Conservation (phyloP, 2,113 vertebrate genomes). For the Nettapus auritus region DNA sequence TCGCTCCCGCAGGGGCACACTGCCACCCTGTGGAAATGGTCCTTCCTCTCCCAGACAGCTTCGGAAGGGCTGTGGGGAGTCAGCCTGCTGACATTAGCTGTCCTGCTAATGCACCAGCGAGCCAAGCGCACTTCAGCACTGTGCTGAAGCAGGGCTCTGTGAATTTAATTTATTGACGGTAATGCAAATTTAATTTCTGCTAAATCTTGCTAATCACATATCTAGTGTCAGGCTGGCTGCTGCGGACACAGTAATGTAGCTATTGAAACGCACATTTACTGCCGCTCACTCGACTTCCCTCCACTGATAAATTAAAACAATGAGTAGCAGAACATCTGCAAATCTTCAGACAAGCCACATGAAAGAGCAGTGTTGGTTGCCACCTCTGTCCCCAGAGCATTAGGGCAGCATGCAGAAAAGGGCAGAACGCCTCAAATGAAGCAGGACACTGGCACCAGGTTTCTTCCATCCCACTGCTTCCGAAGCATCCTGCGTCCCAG, state of each 20-base stretch:
- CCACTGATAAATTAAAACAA: not conserved
- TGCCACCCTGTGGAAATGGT: conserved; percentile 54
- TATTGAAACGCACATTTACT: not conserved
- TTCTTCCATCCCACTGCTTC: not conserved
- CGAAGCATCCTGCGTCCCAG: not conserved
- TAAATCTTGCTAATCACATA: not conserved
- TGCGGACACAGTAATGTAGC: not conserved
- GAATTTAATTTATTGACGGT: not conserved
- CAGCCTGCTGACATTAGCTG: not conserved
- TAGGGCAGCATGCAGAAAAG: not conserved
- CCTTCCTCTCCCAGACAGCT: not conserved
- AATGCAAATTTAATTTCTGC: conserved; percentile 7
- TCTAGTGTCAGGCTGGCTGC: not conserved
- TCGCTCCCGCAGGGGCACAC: not conserved
- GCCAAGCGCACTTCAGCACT: not conserved
- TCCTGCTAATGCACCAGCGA: not conserved
- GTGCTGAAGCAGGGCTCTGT: not conserved
- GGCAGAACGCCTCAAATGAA: not conserved
- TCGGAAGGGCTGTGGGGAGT: rapidly evolving
- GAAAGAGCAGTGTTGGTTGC: not conserved
- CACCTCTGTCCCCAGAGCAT: not conserved
- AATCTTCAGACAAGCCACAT: not conserved
- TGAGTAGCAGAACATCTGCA: not conserved
- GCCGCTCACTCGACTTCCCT: not conserved
- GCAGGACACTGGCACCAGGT: rapidly evolving